Base-by-base conservation (phyloP, 1,140 invertebrate genomes). In the Tetramorium alpestre region DNA sequence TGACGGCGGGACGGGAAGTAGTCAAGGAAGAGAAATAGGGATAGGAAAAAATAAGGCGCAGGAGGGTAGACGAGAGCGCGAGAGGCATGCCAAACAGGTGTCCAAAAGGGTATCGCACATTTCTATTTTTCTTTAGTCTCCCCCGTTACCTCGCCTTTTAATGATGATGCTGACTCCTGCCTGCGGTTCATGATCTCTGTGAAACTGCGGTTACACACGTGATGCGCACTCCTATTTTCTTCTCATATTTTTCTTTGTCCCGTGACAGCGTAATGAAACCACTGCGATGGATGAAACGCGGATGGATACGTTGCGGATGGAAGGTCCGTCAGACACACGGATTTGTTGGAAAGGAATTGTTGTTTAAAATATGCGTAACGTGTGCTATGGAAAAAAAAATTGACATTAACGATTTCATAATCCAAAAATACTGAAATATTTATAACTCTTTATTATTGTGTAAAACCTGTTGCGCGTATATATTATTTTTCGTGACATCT, bases 21-120 rank as follows among this genome's bases (percentile, higher is more conserved):
- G 65, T 88, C 60, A 54, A 87, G 73, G 49, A 76, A 33, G 13
- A 89, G 51, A 76, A 82, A 91, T 69, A 87, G 54, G 64, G 70
- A 91, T 65, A 82, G 56, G 38, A 33, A 47, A 81, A 78, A 88
- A 85, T 67, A 85, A 65, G 80, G 60, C 62, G 56, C 49, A 69
- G 16, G 47, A 51, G 67, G 47, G 65, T 60, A 58, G 70, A 75
- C 76, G 87, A 92, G 76, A 54, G 54, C 41, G 87, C 67, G 76
- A 80, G 64, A 85, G 54, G 91, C 88, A 92, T 92, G 85, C 60
- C 88, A 91, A 92, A 64, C 77, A 92, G 92, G 69, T 86, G 67
- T 86, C 90, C 87, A 90, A 92, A 84, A 92, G 88, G 78, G 70
- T 73, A 75, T 70, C 76, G 73, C 54, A 56, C 82, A 91, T 87